These are phyloP conservation scores for Mus spicilegus DNA, from an alignment of 2,113 vertebrate species.

Conservation along the genomic window DNA sequence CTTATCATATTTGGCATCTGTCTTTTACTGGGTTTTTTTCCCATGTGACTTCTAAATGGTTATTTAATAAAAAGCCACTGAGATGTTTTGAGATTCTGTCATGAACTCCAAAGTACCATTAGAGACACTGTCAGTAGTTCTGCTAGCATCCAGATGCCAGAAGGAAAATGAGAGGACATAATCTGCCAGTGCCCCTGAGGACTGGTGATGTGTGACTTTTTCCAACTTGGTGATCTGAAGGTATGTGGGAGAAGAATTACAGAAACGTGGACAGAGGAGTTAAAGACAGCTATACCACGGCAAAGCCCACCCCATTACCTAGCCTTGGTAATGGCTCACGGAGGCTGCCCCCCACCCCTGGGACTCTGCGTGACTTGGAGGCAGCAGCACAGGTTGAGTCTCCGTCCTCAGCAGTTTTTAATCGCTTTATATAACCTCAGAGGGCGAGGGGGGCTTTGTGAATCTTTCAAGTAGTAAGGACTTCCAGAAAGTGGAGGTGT, in stretches of 20 bases:
- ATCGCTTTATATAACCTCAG: background rate
- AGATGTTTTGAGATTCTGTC: background rate
- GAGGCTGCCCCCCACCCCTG: background rate
- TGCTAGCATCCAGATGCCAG: slow-evolving; percentile 42
- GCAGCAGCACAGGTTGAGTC: background rate
- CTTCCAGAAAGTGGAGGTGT: background rate
- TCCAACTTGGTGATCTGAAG: too few species aligned
- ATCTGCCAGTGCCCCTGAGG: slow-evolving; percentile 50
- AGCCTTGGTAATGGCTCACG: background rate
- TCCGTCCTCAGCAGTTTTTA: background rate
- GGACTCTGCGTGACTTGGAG: background rate
- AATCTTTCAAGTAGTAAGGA: background rate
- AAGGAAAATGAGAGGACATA: slow-evolving; percentile 12
- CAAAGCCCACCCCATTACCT: background rate
- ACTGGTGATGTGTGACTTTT: background rate
- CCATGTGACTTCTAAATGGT: slow-evolving; percentile 13
- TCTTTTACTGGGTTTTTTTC: background rate
- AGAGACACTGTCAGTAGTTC: slow-evolving; percentile 2
- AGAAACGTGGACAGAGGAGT: background rate
- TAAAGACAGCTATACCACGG: background rate
- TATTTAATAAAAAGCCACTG: slow-evolving; percentile 17
- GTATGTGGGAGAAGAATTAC: background rate
- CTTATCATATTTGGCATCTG: background rate
- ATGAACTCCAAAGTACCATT: background rate
- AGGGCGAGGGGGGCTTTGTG: background rate